These are phyloP conservation scores for Parotocinclus haroldoi DNA, from an alignment of 2,797 vertebrate genomes.

Conservation along the genomic window DNA sequence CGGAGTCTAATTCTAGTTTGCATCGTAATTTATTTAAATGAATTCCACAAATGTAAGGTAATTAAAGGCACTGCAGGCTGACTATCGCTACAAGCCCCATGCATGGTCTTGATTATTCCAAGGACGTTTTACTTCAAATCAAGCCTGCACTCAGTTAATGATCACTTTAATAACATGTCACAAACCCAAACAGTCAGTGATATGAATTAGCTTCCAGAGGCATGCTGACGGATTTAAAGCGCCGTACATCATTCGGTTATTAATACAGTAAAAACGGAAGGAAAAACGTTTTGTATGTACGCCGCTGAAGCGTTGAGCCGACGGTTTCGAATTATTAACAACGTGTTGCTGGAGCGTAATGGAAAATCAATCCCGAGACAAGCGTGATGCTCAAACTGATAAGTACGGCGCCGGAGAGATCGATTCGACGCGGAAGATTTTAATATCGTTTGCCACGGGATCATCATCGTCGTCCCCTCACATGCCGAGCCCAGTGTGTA, in stretches of 20 bases:
- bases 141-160: slow-evolving; percentile 9
- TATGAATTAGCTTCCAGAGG: slow-evolving; percentile 8
- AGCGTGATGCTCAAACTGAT: slow-evolving; percentile 76
- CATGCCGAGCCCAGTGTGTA: slow-evolving; percentile 57
- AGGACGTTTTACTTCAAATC: slow-evolving; percentile 6
- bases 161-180: slow-evolving; percentile 1
- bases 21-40: too few species aligned
- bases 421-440: slow-evolving; percentile 74
- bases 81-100: background rate
- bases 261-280: slow-evolving; percentile 41
- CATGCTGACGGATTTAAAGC: slow-evolving; percentile 32
- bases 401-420: slow-evolving; percentile 65
- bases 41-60: too few species aligned
- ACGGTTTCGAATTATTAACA: slow-evolving; percentile 71
- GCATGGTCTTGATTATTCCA: background rate
- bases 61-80: too few species aligned
- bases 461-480: slow-evolving; percentile 70
- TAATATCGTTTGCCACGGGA: slow-evolving; percentile 68
- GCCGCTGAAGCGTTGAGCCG: slow-evolving; percentile 62
- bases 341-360: slow-evolving; percentile 73
- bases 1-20: too few species aligned
- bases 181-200: slow-evolving; percentile 8
- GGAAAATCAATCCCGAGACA: slow-evolving; percentile 76
- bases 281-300: slow-evolving; percentile 65
- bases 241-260: slow-evolving; percentile 11